Base-by-base conservation (phyloP, 2,888 invertebrate genomes). In the Neria commutata region DNA sequence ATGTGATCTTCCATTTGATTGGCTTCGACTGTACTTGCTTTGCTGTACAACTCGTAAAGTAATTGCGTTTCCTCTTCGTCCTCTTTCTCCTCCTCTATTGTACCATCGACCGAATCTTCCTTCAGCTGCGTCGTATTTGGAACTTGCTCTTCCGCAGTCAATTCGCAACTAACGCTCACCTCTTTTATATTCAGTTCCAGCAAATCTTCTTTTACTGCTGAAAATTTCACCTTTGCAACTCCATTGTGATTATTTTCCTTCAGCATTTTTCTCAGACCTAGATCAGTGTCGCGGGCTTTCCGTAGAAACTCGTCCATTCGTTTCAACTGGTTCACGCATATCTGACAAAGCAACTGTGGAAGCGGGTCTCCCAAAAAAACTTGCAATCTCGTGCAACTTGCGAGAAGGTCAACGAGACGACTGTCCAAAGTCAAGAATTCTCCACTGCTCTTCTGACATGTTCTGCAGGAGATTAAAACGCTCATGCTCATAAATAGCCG, bases 391-490 rank as follows among this genome's bases (percentile, higher is more conserved):
- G 66, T 61, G 49, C 62, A 66, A 59, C 64, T 63, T 23, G 66
- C 68, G 11, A 57, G 66, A 8, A 61, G 61, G 16, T 69, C 66
- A 47, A 65, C 46, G 10, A 66, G 54, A 17, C 23, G 34, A 26
- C 61, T 64, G 10, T 68, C 69, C 23, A 70, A 54, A 1, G 58
- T 61, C 8, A 69, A 50, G 16, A 70, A 67, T 23, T 66, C 63
- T 0, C 62, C 66, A 19, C 42, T 26, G 19, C 37, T 55, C 45
- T 58, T 47, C 21, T 52, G 57, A 26, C 70, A 70, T 54, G 69
- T 63, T n/a, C 70, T 62, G 47, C 70, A 70, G 11, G 11, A 29
- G 29, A 29, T 29, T 29, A 29, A 11, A 8, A 29, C 29, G n/a
- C n/a, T n/a, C n/a, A n/a, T n/a, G n/a, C n/a, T n/a, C n/a, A n/a